Conservation (phyloP, 2,113 vertebrate genomes). For the Dasyurus viverrinus region DNA sequence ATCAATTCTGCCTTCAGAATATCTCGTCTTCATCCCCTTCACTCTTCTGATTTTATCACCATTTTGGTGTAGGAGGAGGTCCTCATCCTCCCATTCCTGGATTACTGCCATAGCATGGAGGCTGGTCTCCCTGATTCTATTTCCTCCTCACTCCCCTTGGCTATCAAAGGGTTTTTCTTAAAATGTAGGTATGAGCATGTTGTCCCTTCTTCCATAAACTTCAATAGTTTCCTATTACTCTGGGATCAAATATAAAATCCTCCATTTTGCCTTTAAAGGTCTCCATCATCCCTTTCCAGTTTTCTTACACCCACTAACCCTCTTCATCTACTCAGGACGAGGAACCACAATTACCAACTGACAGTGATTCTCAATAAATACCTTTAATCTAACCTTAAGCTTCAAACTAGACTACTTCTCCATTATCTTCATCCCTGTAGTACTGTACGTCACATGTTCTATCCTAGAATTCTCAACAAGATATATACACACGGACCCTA, state of each 20-base stretch:
- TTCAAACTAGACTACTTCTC: no score
- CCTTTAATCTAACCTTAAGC: no score
- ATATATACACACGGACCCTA: no score
- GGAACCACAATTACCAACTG: no score
- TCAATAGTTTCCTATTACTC: background rate
- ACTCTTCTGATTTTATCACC: background rate
- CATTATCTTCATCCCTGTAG: no score
- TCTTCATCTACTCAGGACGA: no score
- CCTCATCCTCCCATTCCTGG: background rate
- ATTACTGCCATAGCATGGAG: background rate
- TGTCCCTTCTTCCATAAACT: background rate
- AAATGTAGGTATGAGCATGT: background rate
- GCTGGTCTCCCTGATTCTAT: background rate
- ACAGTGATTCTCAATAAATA: no score
- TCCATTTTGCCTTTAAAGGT: background rate
- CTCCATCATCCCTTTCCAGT: background rate
- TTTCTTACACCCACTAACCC: background rate
- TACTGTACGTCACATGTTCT: no score
- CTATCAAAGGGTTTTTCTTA: background rate
- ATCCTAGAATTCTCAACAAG: no score
- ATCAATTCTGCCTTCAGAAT: background rate
- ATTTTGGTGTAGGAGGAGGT: background rate
- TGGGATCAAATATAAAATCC: background rate
- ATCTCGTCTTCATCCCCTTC: background rate
- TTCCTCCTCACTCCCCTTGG: background rate